Base-by-base conservation (phyloP, 2,888 invertebrate species). In the Drosophila leonis region DNA sequence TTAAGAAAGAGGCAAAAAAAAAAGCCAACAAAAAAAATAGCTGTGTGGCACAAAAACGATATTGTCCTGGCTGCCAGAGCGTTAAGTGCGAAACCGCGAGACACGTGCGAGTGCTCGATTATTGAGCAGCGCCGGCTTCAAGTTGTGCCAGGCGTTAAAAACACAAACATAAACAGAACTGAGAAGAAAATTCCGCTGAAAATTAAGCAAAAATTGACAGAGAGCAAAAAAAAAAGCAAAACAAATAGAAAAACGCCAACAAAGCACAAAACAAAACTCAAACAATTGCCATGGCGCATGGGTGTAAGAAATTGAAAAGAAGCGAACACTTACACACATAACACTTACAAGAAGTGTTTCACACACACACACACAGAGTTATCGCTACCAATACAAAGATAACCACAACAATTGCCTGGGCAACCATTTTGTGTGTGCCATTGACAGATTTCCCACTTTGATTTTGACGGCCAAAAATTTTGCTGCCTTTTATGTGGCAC, bases 271-370 rank as follows among this genome's bases (percentile, higher is more conserved):
- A 78, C 69, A 75, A 72, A 73, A 65, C 44, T 62, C 63, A 69
- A 64, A 66, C 67, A 70, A 57, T 46, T 39, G 49, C 18, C 49
- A 18, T 8, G 31, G 49, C 15, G 33, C 54, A 44, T 44, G 57
- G 29, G 41, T 20, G 44, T 18, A 35, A 46, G 35, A 65, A 69
- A 79, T 78, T 84, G 80, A 80, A 80, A 76, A 73, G 74, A 74
- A 70, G 48, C 65, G 29, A 61, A 42, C 55, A 67, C 75, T 74
- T 24, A 49, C 60, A 70, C 60, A 70, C 70, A 80, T 65, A 82
- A 77, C 80, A 85, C 72, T 86, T 82, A 78, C 48, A 85, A 72
- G 72, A 83, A 88, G 83, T 80, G 74, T 83, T 86, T 75, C 78
- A 74, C 73, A 61, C 78, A 80, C 72, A 78, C 78, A 75, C 72